Evolutionary conservation across 2,113 vertebrate genomes (phyloP).

Genomic region (Syrmaticus mikado): DNA sequence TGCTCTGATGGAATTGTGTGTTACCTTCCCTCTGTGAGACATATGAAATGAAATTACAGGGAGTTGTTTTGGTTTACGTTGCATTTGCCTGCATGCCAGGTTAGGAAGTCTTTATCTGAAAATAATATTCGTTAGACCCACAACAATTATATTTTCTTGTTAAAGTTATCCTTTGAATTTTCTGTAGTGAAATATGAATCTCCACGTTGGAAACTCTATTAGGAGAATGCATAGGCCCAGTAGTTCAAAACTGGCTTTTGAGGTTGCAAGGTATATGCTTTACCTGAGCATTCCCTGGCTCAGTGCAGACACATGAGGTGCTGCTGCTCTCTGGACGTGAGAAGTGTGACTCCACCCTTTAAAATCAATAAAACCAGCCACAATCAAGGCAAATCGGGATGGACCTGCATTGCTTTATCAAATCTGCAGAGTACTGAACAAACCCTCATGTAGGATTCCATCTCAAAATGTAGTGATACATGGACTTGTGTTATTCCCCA

Average conservation of each 20-base stretch:
- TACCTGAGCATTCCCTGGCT: conserved; percentile 8
- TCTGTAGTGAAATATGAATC: neutral
- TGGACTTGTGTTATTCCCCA: neutral
- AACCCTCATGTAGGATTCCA: neutral
- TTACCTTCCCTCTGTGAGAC: neutral
- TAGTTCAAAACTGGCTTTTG: conserved; percentile 18
- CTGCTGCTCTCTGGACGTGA: conserved; percentile 52
- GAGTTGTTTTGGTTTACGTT: neutral
- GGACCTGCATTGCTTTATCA: conserved; percentile 27
- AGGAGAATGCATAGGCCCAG: neutral
- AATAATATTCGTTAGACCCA: neutral
- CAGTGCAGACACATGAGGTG: neutral
- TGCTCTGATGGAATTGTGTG: neutral
- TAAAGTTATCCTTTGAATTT: neutral
- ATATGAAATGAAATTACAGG: neutral
- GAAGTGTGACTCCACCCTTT: conserved; percentile 65
- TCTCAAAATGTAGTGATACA: neutral
- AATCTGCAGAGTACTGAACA: neutral
- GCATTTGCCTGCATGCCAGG: neutral
- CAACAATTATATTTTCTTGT: neutral
- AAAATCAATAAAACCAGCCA: conserved; percentile 81
- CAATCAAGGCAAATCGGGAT: conserved; percentile 77
- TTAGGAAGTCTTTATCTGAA: neutral
- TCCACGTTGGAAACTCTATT: neutral
- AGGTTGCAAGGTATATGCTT: neutral